phyloP scores from a whole-genome alignment of 2,888 invertebrate species.

The Nomada flava region DNA sequence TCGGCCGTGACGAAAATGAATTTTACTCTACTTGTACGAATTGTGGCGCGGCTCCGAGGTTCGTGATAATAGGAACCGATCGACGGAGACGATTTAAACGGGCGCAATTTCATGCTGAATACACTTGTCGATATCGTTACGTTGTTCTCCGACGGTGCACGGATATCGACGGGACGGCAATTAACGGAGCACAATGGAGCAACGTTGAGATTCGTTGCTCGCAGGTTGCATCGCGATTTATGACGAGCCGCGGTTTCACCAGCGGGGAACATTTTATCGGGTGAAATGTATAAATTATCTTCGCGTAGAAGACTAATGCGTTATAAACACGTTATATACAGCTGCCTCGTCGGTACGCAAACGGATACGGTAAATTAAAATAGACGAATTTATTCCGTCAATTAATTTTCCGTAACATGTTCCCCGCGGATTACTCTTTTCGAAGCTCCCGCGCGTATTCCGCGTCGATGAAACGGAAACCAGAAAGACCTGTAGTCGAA shows the following conservation, averaged over 20 bases:
- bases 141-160: conserved; percentile 1
- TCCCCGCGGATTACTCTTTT: conserved; percentile 4
- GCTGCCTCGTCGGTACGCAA: not conserved
- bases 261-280: too few species aligned
- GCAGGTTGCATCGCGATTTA: not conserved
- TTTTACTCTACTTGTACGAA: conserved; percentile 59
- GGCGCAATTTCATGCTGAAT: conserved; percentile 22
- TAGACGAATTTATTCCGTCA: conserved; percentile 8
- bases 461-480: conserved; percentile 12
- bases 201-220: conserved; percentile 13
- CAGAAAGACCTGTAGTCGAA: conserved; percentile 31
- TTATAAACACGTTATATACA: not conserved
- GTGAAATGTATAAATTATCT: too few species aligned
- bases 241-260: not conserved
- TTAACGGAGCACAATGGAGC: conserved; percentile 24
- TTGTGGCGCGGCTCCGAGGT: conserved; percentile 55
- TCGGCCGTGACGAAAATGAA: conserved; percentile 75
- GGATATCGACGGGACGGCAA: conserved; percentile 21
- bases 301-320: not conserved
- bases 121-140: conserved; percentile 25
- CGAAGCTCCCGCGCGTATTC: not conserved
- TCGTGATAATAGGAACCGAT: conserved; percentile 35
- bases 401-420: conserved; percentile 9
- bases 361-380: not conserved
- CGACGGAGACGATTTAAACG: conserved; percentile 23